Conservation (phyloP, 1,140 invertebrate species). For the Ruditapes philippinarum region DNA sequence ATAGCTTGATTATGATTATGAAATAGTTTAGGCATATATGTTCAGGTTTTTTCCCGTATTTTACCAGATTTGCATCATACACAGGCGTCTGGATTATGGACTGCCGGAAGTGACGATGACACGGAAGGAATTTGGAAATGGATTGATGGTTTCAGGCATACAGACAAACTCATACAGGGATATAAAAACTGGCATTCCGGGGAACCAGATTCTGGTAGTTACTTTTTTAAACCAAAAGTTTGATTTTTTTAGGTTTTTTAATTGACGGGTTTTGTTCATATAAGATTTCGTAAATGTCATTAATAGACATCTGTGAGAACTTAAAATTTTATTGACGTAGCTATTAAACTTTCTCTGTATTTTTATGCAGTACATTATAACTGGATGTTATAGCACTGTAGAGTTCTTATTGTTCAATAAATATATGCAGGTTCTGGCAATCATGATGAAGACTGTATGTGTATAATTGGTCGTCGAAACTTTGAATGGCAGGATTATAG, state of each 20-base stretch:
- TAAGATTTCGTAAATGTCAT: too few species aligned
- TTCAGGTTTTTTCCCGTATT: neutral
- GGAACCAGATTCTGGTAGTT: neutral
- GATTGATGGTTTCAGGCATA: neutral
- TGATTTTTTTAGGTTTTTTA: too few species aligned
- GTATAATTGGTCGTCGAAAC: conserved; percentile 1
- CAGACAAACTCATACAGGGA: neutral
- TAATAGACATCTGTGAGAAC: neutral
- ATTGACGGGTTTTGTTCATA: too few species aligned
- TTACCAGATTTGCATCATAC: neutral
- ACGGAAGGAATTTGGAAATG: neutral
- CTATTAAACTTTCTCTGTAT: too few species aligned
- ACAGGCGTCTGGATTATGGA: neutral
- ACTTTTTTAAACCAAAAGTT: neutral
- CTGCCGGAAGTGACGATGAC: neutral
- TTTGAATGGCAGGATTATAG: conserved; percentile 49
- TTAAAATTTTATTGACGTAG: neutral
- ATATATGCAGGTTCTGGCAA: neutral
- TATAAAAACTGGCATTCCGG: neutral
- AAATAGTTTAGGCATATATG: neutral
- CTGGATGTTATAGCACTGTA: too few species aligned
- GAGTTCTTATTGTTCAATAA: too few species aligned
- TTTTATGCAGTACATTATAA: too few species aligned
- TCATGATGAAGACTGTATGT: conserved; percentile 40
- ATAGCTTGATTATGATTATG: neutral